A percentile compares a stretch with the other conserved stretches of the same genome.
Conservation (phyloP, 1,140 invertebrate species). For the Macrostomum lignano region DNA sequence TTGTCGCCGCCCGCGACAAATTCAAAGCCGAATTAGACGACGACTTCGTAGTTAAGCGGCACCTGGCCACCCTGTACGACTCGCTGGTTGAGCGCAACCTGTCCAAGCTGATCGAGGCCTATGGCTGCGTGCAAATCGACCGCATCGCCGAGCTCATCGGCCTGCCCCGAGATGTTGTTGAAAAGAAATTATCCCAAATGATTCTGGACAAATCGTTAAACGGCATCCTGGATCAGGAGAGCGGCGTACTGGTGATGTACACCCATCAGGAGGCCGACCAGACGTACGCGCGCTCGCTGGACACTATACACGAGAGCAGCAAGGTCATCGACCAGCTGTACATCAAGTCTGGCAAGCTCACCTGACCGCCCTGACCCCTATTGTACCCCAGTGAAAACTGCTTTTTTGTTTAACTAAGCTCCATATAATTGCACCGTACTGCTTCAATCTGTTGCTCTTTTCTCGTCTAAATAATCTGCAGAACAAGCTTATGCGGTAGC, state of each 20-base stretch:
- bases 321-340: too few relatives aligned
- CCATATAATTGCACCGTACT: too few relatives aligned
- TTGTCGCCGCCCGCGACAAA: constrained; percentile 37
- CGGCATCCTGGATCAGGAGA: constrained; percentile 81
- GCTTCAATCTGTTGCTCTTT: too few relatives aligned
- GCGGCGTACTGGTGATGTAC: constrained; percentile 77
- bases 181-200: constrained; percentile 97
- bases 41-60: constrained; percentile 76
- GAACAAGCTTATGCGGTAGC: too few relatives aligned
- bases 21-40: constrained; percentile 68
- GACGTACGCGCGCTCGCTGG: too few relatives aligned
- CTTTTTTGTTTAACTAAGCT: too few relatives aligned
- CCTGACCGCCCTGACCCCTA: too few relatives aligned
- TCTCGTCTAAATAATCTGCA: too few relatives aligned
- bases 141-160: constrained; percentile 59
- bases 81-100: constrained; percentile 96
- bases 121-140: constrained; percentile 64
- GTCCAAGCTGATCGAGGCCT: constrained; percentile 89
- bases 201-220: constrained; percentile 84
- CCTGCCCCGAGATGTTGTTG: constrained; percentile 55
- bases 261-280: too few relatives aligned
- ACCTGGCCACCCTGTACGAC: constrained; percentile 80
- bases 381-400: too few relatives aligned
- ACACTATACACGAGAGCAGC: too few relatives aligned
- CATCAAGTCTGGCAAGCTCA: too few relatives aligned